Percentiles rank a stretch among this genome's conserved stretches.
Conservation (phyloP, 2,888 invertebrate species). For the Onthophagus sagittarius region DNA sequence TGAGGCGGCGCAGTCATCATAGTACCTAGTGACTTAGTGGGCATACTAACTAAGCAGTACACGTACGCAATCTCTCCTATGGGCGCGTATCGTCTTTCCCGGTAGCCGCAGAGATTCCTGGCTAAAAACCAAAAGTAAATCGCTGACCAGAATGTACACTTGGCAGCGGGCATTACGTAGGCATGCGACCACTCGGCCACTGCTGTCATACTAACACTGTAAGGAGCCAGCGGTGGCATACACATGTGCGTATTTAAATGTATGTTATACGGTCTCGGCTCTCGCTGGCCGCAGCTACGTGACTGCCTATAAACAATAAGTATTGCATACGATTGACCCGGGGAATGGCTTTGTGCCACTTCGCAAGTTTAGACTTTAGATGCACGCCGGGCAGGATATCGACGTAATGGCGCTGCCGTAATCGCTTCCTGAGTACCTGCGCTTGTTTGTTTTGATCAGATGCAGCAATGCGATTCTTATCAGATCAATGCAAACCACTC, state of each 20-base stretch:
- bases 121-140: slow-evolving; percentile 23
- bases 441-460: background rate
- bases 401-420: background rate
- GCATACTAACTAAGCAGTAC: slow-evolving; percentile 1
- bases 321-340: slow-evolving; percentile 23
- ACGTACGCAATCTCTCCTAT: background rate
- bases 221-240: slow-evolving; percentile 16
- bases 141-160: slow-evolving; percentile 4
- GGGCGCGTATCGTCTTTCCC: slow-evolving; percentile 10
- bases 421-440: background rate
- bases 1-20: background rate
- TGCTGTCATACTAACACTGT: slow-evolving; percentile 24
- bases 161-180: background rate
- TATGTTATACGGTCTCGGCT: slow-evolving; percentile 24
- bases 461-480: background rate
- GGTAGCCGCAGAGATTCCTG: slow-evolving; percentile 19
- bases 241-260: slow-evolving; percentile 23
- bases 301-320: slow-evolving; percentile 24
- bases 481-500: background rate
- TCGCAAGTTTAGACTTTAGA: slow-evolving; percentile 4
- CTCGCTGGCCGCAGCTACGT: slow-evolving; percentile 19
- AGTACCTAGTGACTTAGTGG: background rate
- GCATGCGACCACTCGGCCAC: slow-evolving; percentile 6
- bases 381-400: background rate
- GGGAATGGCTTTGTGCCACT: slow-evolving; percentile 24